These are phyloP conservation scores for Eclectus roratus DNA, from an alignment of 2,113 vertebrate species.

Conservation along the genomic window DNA sequence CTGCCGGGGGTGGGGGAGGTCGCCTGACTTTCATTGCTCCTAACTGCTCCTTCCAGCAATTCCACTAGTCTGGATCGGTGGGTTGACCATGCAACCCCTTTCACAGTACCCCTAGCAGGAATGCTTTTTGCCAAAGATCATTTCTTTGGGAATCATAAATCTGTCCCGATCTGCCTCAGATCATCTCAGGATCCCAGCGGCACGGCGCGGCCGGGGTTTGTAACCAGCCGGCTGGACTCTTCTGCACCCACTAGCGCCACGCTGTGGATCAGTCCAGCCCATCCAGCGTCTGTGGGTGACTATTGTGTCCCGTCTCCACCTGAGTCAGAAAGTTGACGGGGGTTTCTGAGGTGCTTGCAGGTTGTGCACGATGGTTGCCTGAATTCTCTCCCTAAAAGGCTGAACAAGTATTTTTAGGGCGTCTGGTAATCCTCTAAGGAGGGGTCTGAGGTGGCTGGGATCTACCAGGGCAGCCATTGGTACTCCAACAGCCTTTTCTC, in stretches of 20 bases:
- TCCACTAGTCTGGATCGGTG: background rate
- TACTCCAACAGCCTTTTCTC: background rate
- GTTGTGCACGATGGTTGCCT: background rate
- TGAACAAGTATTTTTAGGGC: background rate
- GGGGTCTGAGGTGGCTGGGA: background rate
- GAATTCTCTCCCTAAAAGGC: background rate
- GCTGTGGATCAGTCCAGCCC: background rate
- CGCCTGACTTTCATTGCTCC: background rate
- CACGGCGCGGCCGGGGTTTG: accelerated
- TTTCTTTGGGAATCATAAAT: background rate
- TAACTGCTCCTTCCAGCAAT: background rate
- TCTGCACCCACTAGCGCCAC: background rate
- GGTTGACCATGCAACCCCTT: background rate
- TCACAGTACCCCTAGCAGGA: background rate
- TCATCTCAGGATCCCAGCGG: accelerated
- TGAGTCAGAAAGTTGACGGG: background rate
- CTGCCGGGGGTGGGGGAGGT: background rate
- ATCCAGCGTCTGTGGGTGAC: background rate
- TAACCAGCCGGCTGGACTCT: background rate
- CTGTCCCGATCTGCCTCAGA: background rate
- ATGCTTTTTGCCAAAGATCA: background rate
- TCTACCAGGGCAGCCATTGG: background rate
- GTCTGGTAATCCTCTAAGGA: background rate
- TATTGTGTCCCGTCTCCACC: background rate
- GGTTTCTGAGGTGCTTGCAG: background rate